Percentiles rank a stretch among this genome's conserved stretches.
These are phyloP conservation scores for Toxostoma redivivum DNA, from an alignment of 2,113 vertebrate genomes.

Conservation along the genomic window DNA sequence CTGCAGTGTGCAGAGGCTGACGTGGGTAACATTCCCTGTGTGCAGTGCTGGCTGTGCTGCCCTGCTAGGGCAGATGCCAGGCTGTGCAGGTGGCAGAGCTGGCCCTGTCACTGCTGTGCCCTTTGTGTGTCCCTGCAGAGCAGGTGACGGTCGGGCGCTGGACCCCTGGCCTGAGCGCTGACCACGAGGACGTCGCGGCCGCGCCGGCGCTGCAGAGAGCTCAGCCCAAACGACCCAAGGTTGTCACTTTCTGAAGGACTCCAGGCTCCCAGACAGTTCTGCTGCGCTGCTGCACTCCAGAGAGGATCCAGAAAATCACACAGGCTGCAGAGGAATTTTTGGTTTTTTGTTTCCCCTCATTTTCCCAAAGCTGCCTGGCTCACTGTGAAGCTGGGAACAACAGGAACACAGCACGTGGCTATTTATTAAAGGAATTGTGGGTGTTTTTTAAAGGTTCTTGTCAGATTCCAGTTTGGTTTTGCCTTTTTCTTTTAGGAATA, in stretches of 20 bases:
- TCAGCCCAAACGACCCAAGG: constrained; percentile 75
- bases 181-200: constrained; percentile 84
- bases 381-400: background rate
- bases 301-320: background rate
- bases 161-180: constrained; percentile 87
- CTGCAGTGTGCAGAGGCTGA: fast-evolving
- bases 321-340: background rate
- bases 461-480: background rate
- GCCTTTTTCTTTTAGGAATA: background rate
- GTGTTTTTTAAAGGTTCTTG: background rate
- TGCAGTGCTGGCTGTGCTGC: background rate
- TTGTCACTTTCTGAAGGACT: constrained; percentile 82
- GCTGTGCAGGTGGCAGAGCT: background rate
- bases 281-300: background rate
- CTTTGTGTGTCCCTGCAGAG: constrained; percentile 63
- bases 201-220: constrained; percentile 56
- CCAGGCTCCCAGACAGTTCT: background rate
- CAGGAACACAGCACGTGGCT: background rate
- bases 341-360: fast-evolving
- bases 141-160: constrained; percentile 84
- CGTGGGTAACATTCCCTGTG: fast-evolving
- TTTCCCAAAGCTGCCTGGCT: background rate
- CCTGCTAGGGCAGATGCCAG: background rate
- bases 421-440: background rate
- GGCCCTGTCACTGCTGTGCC: background rate